A percentile compares a stretch with the other conserved stretches of the same genome.
Evolutionary conservation across 2,113 vertebrate species (phyloP).

Genomic region (Pandion haliaetus): DNA sequence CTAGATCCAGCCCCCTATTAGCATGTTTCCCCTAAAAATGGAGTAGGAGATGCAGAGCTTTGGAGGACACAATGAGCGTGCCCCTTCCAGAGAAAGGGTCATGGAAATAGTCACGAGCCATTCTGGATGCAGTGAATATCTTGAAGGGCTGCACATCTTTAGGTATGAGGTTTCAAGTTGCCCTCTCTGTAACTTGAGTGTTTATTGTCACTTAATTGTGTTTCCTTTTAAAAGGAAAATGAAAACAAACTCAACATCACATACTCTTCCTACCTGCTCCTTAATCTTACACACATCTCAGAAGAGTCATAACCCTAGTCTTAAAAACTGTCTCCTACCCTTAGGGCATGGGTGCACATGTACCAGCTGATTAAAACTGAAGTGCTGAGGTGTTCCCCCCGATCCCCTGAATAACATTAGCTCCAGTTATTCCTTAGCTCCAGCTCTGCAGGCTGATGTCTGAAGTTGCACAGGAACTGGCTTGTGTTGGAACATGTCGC

Average conservation of each 20-base stretch:
- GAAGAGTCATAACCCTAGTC: neutral
- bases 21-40: neutral
- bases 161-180: neutral
- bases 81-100: neutral
- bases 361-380: neutral
- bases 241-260: neutral
- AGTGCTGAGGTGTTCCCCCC: neutral
- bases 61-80: rapidly evolving
- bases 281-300: neutral
- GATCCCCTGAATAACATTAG: neutral
- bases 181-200: neutral
- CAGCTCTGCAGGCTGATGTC: neutral
- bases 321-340: neutral
- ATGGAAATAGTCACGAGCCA: neutral
- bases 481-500: rapidly evolving
- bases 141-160: neutral
- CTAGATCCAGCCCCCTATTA: neutral
- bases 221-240: neutral
- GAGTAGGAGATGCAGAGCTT: neutral
- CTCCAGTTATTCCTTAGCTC: neutral
- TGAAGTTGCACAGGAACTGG: neutral
- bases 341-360: rapidly evolving
- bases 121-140: neutral
- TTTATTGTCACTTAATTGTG: neutral
- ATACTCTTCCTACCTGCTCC: neutral